Evolutionary conservation across 2,888 invertebrate genomes (phyloP).

Genomic region (Pinctada fucata): DNA sequence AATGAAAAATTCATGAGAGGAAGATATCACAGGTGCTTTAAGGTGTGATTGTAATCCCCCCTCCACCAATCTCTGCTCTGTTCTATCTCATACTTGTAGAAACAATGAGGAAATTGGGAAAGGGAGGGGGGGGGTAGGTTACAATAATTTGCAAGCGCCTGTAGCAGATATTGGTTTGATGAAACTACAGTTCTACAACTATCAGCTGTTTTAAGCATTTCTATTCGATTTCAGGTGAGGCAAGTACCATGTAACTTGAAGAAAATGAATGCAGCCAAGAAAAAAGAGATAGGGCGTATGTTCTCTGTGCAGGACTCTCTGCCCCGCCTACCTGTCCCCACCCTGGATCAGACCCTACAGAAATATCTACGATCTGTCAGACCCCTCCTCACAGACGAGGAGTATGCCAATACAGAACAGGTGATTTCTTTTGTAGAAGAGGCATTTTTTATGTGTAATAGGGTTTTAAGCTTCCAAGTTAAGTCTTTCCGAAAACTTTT

Average conservation of each 20-base stretch:
- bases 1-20: too few relatives aligned
- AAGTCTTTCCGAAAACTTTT: background rate
- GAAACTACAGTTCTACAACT: too few relatives aligned
- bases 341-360: conserved; percentile 74
- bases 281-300: conserved; percentile 56
- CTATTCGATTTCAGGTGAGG: background rate
- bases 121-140: too few relatives aligned
- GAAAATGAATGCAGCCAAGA: conserved; percentile 28
- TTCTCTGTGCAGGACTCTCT: conserved; percentile 69
- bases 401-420: conserved; percentile 70
- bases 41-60: too few relatives aligned
- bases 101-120: too few relatives aligned
- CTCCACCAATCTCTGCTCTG: too few relatives aligned
- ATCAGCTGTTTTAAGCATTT: too few relatives aligned
- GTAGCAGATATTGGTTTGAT: too few relatives aligned
- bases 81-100: too few relatives aligned
- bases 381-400: conserved; percentile 72
- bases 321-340: conserved; percentile 75
- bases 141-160: too few relatives aligned
- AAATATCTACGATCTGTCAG: conserved; percentile 72
- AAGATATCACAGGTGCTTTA: too few relatives aligned
- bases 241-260: conserved; percentile 22
- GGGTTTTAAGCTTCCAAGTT: background rate
- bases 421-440: conserved; percentile 43
- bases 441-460: too few relatives aligned